These are phyloP conservation scores for Maniola jurtina DNA, from an alignment of 1,140 invertebrate genomes.

Conservation along the genomic window DNA sequence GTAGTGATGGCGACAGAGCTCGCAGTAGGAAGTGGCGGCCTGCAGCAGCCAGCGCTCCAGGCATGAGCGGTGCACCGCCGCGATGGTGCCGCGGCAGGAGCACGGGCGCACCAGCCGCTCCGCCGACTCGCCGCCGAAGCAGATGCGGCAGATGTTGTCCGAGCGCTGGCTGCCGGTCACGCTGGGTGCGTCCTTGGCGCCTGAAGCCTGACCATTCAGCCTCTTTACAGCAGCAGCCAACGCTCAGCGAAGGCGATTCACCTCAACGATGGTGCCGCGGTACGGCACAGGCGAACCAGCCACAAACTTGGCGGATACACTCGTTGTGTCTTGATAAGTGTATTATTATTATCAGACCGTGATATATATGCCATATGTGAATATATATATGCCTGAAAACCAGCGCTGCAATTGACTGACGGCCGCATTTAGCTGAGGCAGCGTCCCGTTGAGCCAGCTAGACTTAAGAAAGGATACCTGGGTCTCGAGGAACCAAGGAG, in stretches of 20 bases:
- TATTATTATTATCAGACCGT: too few relatives aligned
- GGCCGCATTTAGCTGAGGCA: too few relatives aligned
- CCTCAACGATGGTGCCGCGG: too few relatives aligned
- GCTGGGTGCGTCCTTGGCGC: constrained; percentile 45
- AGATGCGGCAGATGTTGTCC: constrained; percentile 71
- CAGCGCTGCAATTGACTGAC: too few relatives aligned
- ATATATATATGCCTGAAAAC: too few relatives aligned
- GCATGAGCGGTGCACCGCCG: constrained; percentile 83
- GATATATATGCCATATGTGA: too few relatives aligned
- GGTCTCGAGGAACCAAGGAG: too few relatives aligned
- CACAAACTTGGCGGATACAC: too few relatives aligned
- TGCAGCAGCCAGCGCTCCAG: constrained; percentile 85
- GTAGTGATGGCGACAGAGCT: constrained; percentile 81
- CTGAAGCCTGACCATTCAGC: constrained; percentile 19
- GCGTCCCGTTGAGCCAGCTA: too few relatives aligned
- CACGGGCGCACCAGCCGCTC: constrained; percentile 74
- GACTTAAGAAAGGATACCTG: too few relatives aligned
- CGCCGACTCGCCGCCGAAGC: constrained; percentile 67
- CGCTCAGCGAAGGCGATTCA: not conserved
- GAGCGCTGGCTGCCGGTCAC: constrained; percentile 46
- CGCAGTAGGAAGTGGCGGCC: constrained; percentile 80
- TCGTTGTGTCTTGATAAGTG: too few relatives aligned
- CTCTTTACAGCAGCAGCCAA: not conserved
- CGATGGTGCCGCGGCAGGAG: constrained; percentile 81
- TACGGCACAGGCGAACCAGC: too few relatives aligned